phyloP scores from a whole-genome alignment of 37 sponge, comb jelly and placozoan genomes.

The Diacarnus erythraeanus region DNA sequence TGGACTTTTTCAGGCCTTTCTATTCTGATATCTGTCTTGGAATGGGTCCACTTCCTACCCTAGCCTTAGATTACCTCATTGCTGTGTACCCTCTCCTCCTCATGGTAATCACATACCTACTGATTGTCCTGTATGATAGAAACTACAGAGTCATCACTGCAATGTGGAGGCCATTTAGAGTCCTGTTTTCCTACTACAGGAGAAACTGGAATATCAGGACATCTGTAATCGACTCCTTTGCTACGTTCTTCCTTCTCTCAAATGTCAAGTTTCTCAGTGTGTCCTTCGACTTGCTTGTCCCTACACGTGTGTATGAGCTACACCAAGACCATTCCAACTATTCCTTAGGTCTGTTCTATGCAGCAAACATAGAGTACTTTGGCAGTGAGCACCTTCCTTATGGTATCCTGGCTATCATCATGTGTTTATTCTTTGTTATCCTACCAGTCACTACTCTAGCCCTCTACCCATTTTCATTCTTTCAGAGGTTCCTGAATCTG shows the following conservation, averaged over 20 bases:
- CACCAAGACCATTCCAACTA: background rate
- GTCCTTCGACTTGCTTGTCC: background rate
- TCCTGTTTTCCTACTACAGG: background rate
- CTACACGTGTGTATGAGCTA: background rate
- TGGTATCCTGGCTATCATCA: slow-evolving; percentile 2
- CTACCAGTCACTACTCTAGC: slow-evolving; percentile 7
- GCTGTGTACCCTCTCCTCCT: slow-evolving; percentile 50
- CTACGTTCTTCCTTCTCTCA: slow-evolving; percentile 57
- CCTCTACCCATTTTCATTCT: slow-evolving; percentile 6
- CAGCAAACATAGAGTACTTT: background rate
- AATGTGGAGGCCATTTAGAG: slow-evolving; percentile 3
- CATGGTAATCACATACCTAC: slow-evolving; percentile 10
- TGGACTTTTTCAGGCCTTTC: slow-evolving; percentile 24
- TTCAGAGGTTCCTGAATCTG: background rate
- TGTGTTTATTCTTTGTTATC: background rate
- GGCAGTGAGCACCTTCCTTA: slow-evolving; percentile 16
- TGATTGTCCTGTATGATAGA: background rate
- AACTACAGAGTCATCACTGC: background rate
- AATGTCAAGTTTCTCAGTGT: slow-evolving; percentile 46
- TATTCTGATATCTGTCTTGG: background rate
- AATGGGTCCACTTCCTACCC: background rate
- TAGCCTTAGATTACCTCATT: slow-evolving; percentile 19
- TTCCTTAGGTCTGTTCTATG: background rate
- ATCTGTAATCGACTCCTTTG: slow-evolving; percentile 39
- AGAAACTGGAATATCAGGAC: slow-evolving; percentile 17